Evolutionary conservation across 2,113 vertebrate genomes (phyloP).

Genomic region (Rissa tridactyla): DNA sequence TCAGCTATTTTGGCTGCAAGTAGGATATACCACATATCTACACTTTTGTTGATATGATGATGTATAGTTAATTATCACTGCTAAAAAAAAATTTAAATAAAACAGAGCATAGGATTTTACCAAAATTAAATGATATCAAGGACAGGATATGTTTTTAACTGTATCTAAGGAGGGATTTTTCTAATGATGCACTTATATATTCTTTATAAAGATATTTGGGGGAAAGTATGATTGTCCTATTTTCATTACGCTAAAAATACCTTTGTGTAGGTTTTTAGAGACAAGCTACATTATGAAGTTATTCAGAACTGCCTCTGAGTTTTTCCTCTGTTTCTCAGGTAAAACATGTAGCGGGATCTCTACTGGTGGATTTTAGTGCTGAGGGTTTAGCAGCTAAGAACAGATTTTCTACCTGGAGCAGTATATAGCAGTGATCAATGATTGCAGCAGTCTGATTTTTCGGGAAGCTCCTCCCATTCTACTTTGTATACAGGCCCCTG

Average conservation of each 20-base stretch:
- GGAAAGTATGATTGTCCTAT: conserved; percentile 48
- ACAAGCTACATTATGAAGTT: conserved; percentile 1
- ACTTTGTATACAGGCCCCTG: background rate
- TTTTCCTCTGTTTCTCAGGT: conserved; percentile 66
- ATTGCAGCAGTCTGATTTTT: background rate
- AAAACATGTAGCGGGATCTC: conserved; percentile 36
- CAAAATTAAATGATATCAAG: conserved; percentile 57
- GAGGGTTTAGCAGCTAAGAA: background rate
- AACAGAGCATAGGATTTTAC: conserved; percentile 62
- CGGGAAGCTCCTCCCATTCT: background rate
- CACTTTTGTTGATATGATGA: conserved; percentile 14
- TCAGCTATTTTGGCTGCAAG: conserved; percentile 62
- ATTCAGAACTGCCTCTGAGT: conserved; percentile 47
- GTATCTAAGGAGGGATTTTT: conserved; percentile 75
- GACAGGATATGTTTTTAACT: conserved; percentile 65
- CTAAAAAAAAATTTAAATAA: conserved; percentile 4
- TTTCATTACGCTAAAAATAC: conserved; percentile 50
- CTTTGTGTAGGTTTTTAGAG: conserved; percentile 61
- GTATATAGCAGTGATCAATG: background rate
- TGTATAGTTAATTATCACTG: conserved; percentile 59
- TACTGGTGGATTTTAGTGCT: background rate
- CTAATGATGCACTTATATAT: conserved; percentile 74
- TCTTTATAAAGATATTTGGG: conserved; percentile 74
- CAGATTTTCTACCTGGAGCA: background rate
- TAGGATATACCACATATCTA: conserved; percentile 64